Evolutionary conservation across 2,888 invertebrate species (phyloP).

Genomic region (Pasiphila rectangulata): DNA sequence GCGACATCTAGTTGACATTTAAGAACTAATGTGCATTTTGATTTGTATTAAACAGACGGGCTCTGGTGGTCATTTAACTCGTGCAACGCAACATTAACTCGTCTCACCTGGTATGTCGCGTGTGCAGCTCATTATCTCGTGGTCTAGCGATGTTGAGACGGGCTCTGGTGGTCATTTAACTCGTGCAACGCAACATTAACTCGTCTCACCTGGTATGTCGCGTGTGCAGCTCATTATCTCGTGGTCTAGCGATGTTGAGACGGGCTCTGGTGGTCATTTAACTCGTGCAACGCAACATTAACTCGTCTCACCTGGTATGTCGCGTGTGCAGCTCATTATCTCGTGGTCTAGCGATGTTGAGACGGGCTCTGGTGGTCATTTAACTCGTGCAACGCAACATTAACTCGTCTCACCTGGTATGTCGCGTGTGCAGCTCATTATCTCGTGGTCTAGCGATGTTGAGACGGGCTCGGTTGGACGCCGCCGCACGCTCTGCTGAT

Average conservation of each 20-base stretch:
- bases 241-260: slow-evolving; percentile 54
- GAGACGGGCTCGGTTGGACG: slow-evolving; percentile 68
- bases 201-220: slow-evolving; percentile 66
- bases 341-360: slow-evolving; percentile 61
- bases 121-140: too few species aligned
- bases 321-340: slow-evolving; percentile 71
- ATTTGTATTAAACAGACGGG: too few species aligned
- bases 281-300: too few species aligned
- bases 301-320: slow-evolving; percentile 67
- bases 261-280: too few species aligned
- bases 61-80: too few species aligned
- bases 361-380: background rate
- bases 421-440: slow-evolving; percentile 71
- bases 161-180: too few species aligned
- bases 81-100: background rate
- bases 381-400: too few species aligned
- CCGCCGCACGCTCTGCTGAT: slow-evolving; percentile 58
- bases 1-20: too few species aligned
- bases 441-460: slow-evolving; percentile 75
- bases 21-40: too few species aligned
- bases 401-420: slow-evolving; percentile 50
- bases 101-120: slow-evolving; percentile 7
- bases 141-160: too few species aligned
- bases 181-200: too few species aligned
- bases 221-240: slow-evolving; percentile 73